Percentiles rank a stretch among this genome's conserved stretches.
Conservation (phyloP, 1,140 invertebrate species). For the Pentalonia nigronervosa region DNA sequence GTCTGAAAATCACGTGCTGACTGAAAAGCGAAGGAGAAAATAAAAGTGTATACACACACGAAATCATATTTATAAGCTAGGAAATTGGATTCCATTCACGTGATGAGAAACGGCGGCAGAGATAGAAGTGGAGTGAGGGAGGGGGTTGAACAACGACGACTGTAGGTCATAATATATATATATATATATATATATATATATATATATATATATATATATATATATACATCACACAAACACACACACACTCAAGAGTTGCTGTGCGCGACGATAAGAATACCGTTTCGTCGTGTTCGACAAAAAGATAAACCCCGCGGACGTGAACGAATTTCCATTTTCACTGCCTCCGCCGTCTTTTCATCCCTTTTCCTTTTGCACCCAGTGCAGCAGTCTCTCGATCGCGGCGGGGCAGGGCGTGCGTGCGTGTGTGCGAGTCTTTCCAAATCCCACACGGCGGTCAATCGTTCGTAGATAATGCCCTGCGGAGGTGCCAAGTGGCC, state of each 20-base stretch:
- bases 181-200: not conserved
- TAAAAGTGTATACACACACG: not conserved
- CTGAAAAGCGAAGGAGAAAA: not conserved
- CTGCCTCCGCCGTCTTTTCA: not conserved
- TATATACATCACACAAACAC: not conserved
- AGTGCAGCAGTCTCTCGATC: not conserved
- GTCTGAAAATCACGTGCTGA: conserved; percentile 18
- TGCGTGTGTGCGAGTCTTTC: not conserved
- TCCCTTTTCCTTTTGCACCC: not conserved
- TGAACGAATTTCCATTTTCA: conserved; percentile 56
- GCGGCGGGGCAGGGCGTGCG: not conserved
- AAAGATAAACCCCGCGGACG: conserved; percentile 52
- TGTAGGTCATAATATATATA: not conserved
- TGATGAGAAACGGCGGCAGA: not conserved
- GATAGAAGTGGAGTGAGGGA: not conserved
- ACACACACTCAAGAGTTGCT: not conserved
- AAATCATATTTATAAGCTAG: conserved; percentile 33
- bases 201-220: not conserved
- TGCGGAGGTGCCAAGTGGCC: conserved; percentile 48
- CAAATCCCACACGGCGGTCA: conserved; percentile 56
- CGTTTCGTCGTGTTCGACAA: conserved; percentile 35
- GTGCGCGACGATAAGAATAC: conserved; percentile 40
- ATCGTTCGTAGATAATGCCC: conserved; percentile 57
- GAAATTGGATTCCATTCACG: conserved; percentile 52
- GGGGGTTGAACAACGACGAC: not conserved